These are phyloP conservation scores for Cuculus canorus DNA, from an alignment of 2,797 vertebrate species.

Conservation along the genomic window DNA sequence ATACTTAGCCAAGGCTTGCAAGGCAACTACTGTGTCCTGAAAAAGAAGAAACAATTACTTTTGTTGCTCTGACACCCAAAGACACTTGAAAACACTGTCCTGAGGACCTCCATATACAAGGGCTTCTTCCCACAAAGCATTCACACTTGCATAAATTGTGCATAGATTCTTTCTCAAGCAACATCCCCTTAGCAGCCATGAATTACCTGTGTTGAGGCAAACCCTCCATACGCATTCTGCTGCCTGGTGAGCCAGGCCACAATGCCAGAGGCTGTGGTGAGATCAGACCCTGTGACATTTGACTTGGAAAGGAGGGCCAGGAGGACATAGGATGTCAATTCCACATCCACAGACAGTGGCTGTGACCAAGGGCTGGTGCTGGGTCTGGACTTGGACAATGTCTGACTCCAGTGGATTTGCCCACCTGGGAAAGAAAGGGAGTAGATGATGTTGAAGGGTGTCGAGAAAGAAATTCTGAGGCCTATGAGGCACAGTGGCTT, in stretches of 20 bases:
- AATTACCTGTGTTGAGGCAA: conserved; percentile 77
- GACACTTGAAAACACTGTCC: not conserved
- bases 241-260: conserved; percentile 72
- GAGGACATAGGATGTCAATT: conserved; percentile 65
- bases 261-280: not conserved
- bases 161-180: not conserved
- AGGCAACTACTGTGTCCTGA: conserved; percentile 77
- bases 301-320: conserved; percentile 59
- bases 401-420: conserved; percentile 58
- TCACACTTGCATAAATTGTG: not conserved
- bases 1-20: conserved; percentile 74
- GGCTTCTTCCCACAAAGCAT: not conserved
- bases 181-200: not conserved
- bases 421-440: conserved; percentile 25
- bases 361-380: conserved; percentile 3
- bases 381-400: not conserved
- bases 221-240: conserved; percentile 75
- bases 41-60: not conserved
- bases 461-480: not conserved
- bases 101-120: not conserved
- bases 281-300: conserved; percentile 32
- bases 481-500: not conserved
- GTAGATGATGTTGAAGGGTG: not conserved
- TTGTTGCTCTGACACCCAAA: not conserved
- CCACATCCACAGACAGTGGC: conserved; percentile 72